Conservation (phyloP, 2,797 vertebrate genomes). For the Cossypha niveicapilla region DNA sequence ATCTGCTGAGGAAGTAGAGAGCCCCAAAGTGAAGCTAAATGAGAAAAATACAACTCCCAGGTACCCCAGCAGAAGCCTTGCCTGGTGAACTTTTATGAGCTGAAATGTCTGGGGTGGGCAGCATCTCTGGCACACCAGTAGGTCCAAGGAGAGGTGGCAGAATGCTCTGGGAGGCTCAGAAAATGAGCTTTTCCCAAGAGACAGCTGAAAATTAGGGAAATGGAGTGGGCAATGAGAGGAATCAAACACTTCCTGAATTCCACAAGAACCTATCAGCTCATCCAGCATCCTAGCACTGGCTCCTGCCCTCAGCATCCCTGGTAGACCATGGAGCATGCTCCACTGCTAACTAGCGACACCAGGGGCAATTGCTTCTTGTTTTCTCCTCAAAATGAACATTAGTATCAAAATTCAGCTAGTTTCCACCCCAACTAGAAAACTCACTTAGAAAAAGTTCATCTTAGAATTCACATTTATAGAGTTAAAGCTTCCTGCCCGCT, state of each 20-base stretch:
- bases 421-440: background rate
- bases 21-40: background rate
- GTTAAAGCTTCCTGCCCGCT: background rate
- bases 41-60: conserved; percentile 50
- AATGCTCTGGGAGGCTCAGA: background rate
- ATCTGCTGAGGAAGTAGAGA: conserved; percentile 49
- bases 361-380: background rate
- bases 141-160: background rate
- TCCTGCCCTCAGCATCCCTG: background rate
- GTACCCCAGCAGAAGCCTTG: background rate
- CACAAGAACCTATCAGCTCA: background rate
- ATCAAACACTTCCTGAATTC: background rate
- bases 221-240: fast-evolving
- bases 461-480: background rate
- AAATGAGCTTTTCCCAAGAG: background rate
- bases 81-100: background rate
- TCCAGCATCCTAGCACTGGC: fast-evolving
- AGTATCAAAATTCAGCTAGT: background rate
- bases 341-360: background rate
- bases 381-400: background rate
- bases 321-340: background rate
- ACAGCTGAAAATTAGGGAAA: background rate
- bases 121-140: background rate
- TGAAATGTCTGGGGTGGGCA: background rate
- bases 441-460: background rate